These are phyloP conservation scores for Cyanocitta stelleri DNA, from an alignment of 2,113 vertebrate genomes.

Conservation along the genomic window DNA sequence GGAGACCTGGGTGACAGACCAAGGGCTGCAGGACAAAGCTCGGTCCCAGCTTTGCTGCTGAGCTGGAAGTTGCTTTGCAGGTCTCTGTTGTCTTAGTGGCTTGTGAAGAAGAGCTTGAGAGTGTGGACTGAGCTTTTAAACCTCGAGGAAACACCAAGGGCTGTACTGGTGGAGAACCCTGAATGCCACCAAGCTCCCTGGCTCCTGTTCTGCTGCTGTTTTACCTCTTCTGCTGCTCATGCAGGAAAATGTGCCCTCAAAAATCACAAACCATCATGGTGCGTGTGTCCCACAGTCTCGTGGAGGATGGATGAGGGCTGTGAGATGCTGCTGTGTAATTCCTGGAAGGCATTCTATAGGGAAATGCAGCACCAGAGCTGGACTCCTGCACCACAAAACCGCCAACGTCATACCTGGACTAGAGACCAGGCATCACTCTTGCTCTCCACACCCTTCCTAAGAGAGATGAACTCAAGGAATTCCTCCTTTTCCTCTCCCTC, in stretches of 20 bases:
- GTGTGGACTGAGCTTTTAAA: not conserved
- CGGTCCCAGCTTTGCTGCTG: not conserved
- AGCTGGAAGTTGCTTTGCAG: not conserved
- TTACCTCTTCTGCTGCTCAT: not conserved
- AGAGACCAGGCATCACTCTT: fast-evolving
- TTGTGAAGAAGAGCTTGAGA: not conserved
- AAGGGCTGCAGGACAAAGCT: not conserved
- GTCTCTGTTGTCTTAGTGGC: not conserved
- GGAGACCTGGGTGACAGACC: not conserved
- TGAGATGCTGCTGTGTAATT: not conserved
- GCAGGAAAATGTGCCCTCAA: not conserved
- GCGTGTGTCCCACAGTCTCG: fast-evolving
- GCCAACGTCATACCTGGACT: not conserved
- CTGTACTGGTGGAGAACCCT: not conserved
- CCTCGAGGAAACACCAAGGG: not conserved
- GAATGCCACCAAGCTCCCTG: not conserved
- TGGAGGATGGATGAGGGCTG: not conserved
- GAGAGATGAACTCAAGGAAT: not conserved
- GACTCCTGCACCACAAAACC: not conserved
- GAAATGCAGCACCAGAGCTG: not conserved
- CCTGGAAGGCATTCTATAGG: not conserved
- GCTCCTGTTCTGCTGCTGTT: not conserved
- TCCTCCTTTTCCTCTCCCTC: not conserved
- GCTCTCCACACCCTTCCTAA: not conserved
- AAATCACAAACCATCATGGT: fast-evolving